Evolutionary conservation across 2,888 invertebrate species (phyloP).

Genomic region (Fragum sueziense): DNA sequence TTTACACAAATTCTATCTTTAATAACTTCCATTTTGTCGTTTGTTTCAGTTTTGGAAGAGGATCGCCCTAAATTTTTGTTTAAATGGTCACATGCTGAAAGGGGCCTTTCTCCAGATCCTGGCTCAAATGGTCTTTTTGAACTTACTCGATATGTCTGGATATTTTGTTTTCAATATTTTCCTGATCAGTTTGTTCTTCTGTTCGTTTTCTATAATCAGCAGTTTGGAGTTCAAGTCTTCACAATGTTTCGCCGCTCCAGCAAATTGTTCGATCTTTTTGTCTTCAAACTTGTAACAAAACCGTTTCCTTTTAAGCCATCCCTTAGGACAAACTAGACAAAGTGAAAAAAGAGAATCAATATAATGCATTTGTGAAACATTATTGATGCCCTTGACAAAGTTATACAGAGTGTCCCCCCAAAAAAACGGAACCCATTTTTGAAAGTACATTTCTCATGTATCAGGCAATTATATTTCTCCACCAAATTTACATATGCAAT

Average conservation of each 20-base stretch:
- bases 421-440: too few relatives aligned
- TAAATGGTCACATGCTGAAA: too few relatives aligned
- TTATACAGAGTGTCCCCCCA: not conserved
- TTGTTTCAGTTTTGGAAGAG: too few relatives aligned
- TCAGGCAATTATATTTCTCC: too few relatives aligned
- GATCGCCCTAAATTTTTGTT: too few relatives aligned
- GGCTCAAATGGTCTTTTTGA: too few relatives aligned
- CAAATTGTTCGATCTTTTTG: constrained; percentile 72
- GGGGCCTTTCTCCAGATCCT: too few relatives aligned
- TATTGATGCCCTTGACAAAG: too few relatives aligned
- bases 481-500: too few relatives aligned
- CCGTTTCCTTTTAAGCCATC: constrained; percentile 83
- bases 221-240: constrained; percentile 81
- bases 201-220: constrained; percentile 83
- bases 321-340: constrained; percentile 82
- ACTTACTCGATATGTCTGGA: constrained; percentile 51
- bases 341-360: not conserved
- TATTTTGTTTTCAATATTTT: constrained; percentile 76
- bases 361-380: not conserved
- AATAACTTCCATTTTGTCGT: too few relatives aligned
- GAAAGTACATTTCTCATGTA: too few relatives aligned
- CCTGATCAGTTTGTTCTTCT: constrained; percentile 85
- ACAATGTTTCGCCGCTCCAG: constrained; percentile 80
- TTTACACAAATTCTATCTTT: too few relatives aligned
- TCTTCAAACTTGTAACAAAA: constrained; percentile 84